Base-by-base conservation (phyloP, 2,113 vertebrate genomes). In the Electrona antarctica region DNA sequence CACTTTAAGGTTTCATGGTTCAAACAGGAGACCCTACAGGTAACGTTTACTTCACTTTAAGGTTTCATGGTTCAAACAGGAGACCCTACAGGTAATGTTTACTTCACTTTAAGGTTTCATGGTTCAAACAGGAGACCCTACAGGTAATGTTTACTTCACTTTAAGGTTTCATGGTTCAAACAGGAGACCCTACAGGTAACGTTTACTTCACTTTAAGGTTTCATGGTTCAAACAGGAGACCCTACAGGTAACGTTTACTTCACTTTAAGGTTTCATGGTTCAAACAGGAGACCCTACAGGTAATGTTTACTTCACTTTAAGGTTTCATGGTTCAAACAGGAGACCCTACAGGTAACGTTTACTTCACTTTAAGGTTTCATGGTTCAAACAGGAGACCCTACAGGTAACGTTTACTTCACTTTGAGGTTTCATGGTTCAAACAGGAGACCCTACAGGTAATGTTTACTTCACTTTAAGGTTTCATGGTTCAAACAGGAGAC, bases 11-110 rank as follows among this genome's bases (percentile, higher is more conserved):
- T 58, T 99, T 99, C 90, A 99, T 99, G 96, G 96, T 97, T 64
- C 98, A 99, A 89, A 98, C 98, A 0, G 98, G 97, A 75, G 98
- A 99, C 88, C 97, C 97, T 0, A 94, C 95, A 92, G 97, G 98
- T 99, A 91, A 91, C 2, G 21, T 21, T 21, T 21, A 21, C 21
- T 21, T 1, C 21, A 21, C 21, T 21, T 21, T n/a, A 98, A 87
- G 97, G 98, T 58, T 99, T 99, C 90, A 99, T 99, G 96, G 96
- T 97, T 64, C 98, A 99, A 89, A 98, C 98, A 0, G 98, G 97
- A 75, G 98, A 99, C 88, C 97, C 97, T 0, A 94, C 95, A 92
- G 97, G 98, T 99, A 91, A 91, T 21, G 21, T 21, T 21, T 21
- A 21, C 21, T 21, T 1, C 21, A 21, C 21, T 21, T 21, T n/a